Evolutionary conservation across 2,113 vertebrate species (phyloP), one percentile per base, ranked within the genome.

Genomic region (Coreoperca whiteheadi): DNA sequence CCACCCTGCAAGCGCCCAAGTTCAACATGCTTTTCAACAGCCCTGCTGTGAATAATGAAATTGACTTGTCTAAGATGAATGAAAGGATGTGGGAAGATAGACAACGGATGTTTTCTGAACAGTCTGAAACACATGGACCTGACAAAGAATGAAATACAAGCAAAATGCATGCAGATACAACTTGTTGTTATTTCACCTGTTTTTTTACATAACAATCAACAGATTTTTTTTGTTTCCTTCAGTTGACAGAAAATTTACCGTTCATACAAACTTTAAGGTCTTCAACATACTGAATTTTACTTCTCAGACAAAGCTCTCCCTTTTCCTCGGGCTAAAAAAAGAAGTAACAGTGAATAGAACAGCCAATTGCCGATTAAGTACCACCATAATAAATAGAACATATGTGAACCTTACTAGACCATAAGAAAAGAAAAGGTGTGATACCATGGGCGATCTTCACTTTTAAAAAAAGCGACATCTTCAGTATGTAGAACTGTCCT

Each of bases 41-140:
- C 39, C 77, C 67, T 56, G 83, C 87, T 92, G 90, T 85, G 86
- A 82, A 84, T 78, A 87, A 80, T 89, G 68, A 80, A 77, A 86
- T 77, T 79, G 81, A 88, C 69, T 68, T 30, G 69, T 74, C 64
- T 34, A 54, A 83, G 69, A 86, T 86, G 67, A 88, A 90, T 88
- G 78, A 82, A 54, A 37, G 54, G 50, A 48, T 71, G 81, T 50
- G 39, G 69, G 21, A 25, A 74, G 39, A 86, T 14, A 66, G 85
- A 77, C 68, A 64, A 15, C 0, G 10, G 39, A 75, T 70, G 21
- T 61, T 80, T 50, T 80, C 34, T 72, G 48, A 77, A 61, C 48
- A 46, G 41, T 69, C 39, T 57, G 67, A 70, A 46, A 65, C 25
- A 46, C 32, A 6, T 10, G 0, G 56, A 78, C 9, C 18, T 46